Evolutionary conservation across 2,113 vertebrate species (phyloP).

Genomic region (Nicator chloris): DNA sequence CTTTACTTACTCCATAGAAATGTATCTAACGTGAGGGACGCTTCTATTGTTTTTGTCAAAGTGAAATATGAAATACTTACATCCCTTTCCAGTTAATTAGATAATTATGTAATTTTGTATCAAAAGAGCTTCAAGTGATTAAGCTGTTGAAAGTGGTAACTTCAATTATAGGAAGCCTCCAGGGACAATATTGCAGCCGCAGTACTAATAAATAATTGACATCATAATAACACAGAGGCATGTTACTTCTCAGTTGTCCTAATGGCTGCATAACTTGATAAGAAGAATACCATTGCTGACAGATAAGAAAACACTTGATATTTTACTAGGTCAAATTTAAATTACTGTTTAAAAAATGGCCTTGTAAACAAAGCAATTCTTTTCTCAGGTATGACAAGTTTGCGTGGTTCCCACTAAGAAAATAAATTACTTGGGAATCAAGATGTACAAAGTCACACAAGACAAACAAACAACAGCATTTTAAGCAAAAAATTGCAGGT

Average conservation of each 20-base stretch:
- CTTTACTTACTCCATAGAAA: background rate
- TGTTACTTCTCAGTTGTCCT: background rate
- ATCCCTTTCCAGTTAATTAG: constrained; percentile 9
- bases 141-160: background rate
- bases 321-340: background rate
- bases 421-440: background rate
- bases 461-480: background rate
- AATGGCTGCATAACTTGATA: background rate
- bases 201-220: background rate
- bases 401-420: background rate
- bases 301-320: background rate
- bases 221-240: background rate
- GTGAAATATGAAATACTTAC: background rate
- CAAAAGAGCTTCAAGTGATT: background rate
- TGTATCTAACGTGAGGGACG: background rate
- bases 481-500: background rate
- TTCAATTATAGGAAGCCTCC: background rate
- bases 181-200: background rate
- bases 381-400: background rate
- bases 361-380: background rate
- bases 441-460: background rate
- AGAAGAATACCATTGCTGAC: background rate
- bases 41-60: background rate
- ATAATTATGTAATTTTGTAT: background rate
- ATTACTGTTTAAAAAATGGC: background rate